Percentiles rank a stretch among this genome's conserved stretches.
Conservation (phyloP, 2,888 invertebrate genomes). For the Yponomeuta cagnagella region DNA sequence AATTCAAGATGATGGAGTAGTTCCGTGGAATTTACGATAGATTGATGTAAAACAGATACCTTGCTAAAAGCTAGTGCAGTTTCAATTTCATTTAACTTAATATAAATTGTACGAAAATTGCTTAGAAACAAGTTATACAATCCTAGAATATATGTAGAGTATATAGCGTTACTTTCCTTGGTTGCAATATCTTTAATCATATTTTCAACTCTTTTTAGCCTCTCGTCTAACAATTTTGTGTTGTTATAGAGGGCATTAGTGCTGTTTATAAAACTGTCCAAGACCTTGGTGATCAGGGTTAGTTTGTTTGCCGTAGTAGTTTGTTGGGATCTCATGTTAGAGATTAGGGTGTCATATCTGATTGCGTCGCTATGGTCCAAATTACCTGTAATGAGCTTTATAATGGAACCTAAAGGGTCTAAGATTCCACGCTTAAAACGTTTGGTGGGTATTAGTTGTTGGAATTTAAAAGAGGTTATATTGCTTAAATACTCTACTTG, state of each 20-base stretch:
- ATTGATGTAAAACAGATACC: slow-evolving; percentile 19
- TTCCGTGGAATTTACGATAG: slow-evolving; percentile 2
- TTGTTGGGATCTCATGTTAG: slow-evolving; percentile 12
- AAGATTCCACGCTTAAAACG: slow-evolving; percentile 21
- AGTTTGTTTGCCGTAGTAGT: neutral
- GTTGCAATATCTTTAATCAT: too few species aligned
- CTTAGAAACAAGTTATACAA: too few species aligned
- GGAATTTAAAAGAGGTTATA: slow-evolving; percentile 18
- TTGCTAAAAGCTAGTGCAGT: slow-evolving; percentile 19
- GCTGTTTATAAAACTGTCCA: too few species aligned
- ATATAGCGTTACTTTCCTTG: too few species aligned
- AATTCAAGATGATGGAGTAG: slow-evolving; percentile 12
- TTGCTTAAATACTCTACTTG: slow-evolving; percentile 20
- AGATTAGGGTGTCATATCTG: slow-evolving; percentile 22
- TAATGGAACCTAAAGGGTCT: slow-evolving; percentile 22
- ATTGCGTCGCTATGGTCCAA: slow-evolving; percentile 26
- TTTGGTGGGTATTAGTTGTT: slow-evolving; percentile 17
- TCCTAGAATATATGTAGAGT: too few species aligned
- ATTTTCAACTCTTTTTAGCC: too few species aligned
- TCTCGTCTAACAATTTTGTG: too few species aligned
- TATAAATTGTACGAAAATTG: too few species aligned
- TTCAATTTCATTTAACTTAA: slow-evolving; percentile 21
- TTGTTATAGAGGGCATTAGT: too few species aligned
- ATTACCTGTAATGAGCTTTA: slow-evolving; percentile 27
- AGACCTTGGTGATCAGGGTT: neutral